Evolutionary conservation across 1,140 invertebrate species (phyloP), one percentile per base, ranked within the genome.

Genomic region (Drosophila sechellia): DNA sequence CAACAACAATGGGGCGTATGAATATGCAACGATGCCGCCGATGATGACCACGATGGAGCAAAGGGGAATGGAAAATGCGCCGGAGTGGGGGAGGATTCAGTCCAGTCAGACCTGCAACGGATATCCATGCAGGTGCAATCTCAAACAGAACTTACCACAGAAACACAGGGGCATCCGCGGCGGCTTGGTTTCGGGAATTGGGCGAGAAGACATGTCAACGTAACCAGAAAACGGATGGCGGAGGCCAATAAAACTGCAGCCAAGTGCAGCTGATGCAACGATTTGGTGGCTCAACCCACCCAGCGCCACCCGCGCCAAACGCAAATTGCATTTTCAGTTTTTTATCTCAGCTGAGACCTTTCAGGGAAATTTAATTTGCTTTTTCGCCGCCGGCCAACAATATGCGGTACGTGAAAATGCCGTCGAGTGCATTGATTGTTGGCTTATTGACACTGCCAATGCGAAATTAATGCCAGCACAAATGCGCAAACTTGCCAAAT

Each of bases 261-360:
- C 78, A 81, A 78, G 53, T 75, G 81, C 81, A 85, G 80, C 45
- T 68, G 68, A 72, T 75, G 58, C 52, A 72, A 70, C 78, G 68
- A 77, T 86, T 85, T 85, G 60, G 63, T 63, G 78, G 61, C 58
- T 53, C 39, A 20, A 42, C 34, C 39, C 39, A 45, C 25, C 25
- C 37, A 59, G n/a, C 48, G 35, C 4, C 17, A 10, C 17, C 17
- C 12, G 13, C 12, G 12, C 12, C 22, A 55, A 55, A 69, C 70
- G 61, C 75, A 86, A 81, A 86, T 86, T 86, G 79, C 79, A 86
- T 86, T 87, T 86, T 60, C 75, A 81, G 69, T 87, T 86, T 86
- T 86, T 86, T 74, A 63, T 49, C 42, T 54, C 57, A 58, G 39
- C 48, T 43, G 35, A 34, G 54, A 25, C 46, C 46, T 50, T 56